Base-by-base conservation (phyloP, 2,888 invertebrate species). In the Byasa hedistus region DNA sequence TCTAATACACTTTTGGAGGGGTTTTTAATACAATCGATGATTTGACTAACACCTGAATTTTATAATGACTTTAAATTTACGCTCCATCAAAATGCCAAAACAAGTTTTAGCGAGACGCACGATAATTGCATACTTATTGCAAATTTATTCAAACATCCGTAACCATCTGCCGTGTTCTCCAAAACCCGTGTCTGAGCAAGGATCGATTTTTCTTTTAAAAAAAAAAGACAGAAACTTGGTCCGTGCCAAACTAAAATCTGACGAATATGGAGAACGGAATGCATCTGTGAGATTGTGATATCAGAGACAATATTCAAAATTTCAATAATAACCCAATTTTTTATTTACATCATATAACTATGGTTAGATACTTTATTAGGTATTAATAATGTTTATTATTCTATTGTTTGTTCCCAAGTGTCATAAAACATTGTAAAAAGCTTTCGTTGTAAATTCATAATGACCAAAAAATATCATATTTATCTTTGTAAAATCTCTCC, bases 71-170 rank as follows among this genome's bases (percentile, higher is more conserved):
- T 21, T 12, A 57, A 62, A 55, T 32, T 44, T 27, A 44, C 23
- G 56, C 57, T 27, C 17, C 36, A 61, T 17, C 3, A 12, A 39
- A 12, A 24, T 39, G 44, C 55, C 23, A 55, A 52, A 64, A 36
- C 39, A 39, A 54, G 21, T 27, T 58, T 21, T n/a, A 12, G 22
- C 32, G 57, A 32, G 39, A 52, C 7, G 23, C 36, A n/a, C 54
- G 21, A 10, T 27, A 27, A 55, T 27, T 58, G 66, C 58, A 59
- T 58, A 24, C 36, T 48, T 59, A 59, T 63, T 32, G 48, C 54
- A 62, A 62, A 63, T 62, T 63, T 55, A 66, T 66, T 66, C 66
- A 66, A 63, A 66, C 62, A 24, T 32, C 57, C 32, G 22, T n/a
- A 57, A 55, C 58, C 62, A 66, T 66, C 66, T 66, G 66, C 57